A percentile compares a stretch with the other conserved stretches of the same genome.
These are phyloP conservation scores for Apoderus coryli DNA, from an alignment of 2,888 invertebrate genomes.

Conservation along the genomic window DNA sequence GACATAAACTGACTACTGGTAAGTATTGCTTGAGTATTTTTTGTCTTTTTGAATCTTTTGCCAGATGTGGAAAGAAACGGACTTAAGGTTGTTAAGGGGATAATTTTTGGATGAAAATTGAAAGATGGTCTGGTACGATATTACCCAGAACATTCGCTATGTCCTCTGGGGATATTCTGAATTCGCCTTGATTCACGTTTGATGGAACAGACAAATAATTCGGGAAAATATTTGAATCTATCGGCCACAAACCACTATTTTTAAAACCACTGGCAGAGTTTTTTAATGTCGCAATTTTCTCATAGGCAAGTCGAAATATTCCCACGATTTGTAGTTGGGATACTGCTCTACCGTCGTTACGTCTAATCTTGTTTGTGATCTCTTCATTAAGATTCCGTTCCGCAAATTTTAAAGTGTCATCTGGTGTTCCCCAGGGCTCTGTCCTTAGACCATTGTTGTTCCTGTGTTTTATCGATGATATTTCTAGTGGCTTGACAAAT, in stretches of 20 bases:
- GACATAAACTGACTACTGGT: constrained; percentile 2
- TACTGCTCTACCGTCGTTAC: constrained; percentile 1
- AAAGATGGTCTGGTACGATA: constrained; percentile 1
- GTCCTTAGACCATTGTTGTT: too few species aligned
- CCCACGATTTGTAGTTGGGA: constrained; percentile 4
- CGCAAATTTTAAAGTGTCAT: too few species aligned
- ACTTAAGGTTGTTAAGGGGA: constrained; percentile 2
- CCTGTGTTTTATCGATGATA: too few species aligned
- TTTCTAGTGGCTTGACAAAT: too few species aligned
- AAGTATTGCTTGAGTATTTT: constrained; percentile 2
- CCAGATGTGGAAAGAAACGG: constrained; percentile 3
- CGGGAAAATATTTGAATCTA: constrained; percentile 2
- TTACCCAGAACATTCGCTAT: constrained; percentile 1
- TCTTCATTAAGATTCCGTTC: constrained; percentile 2
- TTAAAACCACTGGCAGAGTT: constrained; percentile 4
- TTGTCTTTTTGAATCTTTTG: constrained; percentile 1
- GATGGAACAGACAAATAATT: constrained; percentile 2
- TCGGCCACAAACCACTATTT: constrained; percentile 3
- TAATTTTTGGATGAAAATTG: constrained; percentile 1
- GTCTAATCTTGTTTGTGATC: constrained; percentile 1
- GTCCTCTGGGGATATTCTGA: neutral
- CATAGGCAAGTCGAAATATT: constrained; percentile 2
- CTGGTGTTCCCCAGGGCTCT: too few species aligned
- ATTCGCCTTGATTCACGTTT: constrained; percentile 1
- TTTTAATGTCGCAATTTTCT: constrained; percentile 4